A percentile compares a stretch with the other conserved stretches of the same genome.
These are phyloP conservation scores for Drosophila engyochracea DNA, from an alignment of 2,888 invertebrate species.

Conservation along the genomic window DNA sequence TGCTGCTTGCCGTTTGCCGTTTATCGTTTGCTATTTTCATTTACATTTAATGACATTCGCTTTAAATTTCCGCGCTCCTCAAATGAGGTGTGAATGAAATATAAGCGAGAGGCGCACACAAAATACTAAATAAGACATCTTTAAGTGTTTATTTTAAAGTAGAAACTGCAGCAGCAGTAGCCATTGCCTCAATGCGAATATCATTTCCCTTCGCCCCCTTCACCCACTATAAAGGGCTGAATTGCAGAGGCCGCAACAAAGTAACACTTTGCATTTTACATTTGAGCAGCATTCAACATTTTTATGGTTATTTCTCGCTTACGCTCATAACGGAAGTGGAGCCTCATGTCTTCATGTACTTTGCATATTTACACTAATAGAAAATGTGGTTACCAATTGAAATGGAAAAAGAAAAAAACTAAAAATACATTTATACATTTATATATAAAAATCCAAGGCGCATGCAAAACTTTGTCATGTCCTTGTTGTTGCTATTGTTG, in stretches of 20 bases:
- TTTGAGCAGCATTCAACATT: conserved; percentile 66
- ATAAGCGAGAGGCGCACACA: conserved; percentile 38
- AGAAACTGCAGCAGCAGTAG: conserved; percentile 46
- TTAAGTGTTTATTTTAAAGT: conserved; percentile 61
- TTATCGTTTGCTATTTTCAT: conserved; percentile 23
- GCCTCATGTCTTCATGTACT: conserved; percentile 82
- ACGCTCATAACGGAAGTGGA: conserved; percentile 72
- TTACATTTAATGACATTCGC: conserved; percentile 63
- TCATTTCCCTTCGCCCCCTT: conserved; percentile 4
- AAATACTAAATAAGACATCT: conserved; percentile 60
- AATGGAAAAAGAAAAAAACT: conserved; percentile 34
- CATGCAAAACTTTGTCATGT: conserved; percentile 66
- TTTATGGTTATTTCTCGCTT: conserved; percentile 68
- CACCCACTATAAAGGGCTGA: not conserved
- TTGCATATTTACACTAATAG: conserved; percentile 82
- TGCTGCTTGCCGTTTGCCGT: not conserved
- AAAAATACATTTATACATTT: conserved; percentile 10
- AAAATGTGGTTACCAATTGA: conserved; percentile 78
- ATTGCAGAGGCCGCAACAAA: conserved; percentile 58
- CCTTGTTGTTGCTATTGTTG: conserved; percentile 50
- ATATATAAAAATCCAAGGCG: conserved; percentile 37
- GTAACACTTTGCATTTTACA: conserved; percentile 75
- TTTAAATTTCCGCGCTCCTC: conserved; percentile 53
- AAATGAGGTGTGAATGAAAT: conserved; percentile 68
- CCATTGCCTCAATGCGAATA: conserved; percentile 4